Conservation (phyloP, 1,140 invertebrate genomes). For the Diuraphis noxia region DNA sequence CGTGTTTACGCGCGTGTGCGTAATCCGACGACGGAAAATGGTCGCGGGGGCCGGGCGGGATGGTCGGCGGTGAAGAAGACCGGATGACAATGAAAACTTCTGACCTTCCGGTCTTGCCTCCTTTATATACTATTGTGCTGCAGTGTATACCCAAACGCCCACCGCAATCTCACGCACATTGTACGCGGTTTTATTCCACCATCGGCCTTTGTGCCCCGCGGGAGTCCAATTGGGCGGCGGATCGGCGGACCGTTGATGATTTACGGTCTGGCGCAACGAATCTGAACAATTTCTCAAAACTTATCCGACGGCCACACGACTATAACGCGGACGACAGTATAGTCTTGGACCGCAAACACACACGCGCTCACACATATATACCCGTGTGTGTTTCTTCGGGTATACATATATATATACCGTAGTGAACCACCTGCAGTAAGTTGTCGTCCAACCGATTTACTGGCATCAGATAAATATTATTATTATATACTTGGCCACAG, state of each 20-base stretch:
- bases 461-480: neutral
- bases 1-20: neutral
- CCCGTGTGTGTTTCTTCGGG: neutral
- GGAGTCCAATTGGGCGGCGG: neutral
- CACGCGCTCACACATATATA: neutral
- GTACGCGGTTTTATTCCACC: neutral
- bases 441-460: neutral
- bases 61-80: neutral
- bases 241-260: constrained; percentile 1
- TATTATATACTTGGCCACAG: neutral
- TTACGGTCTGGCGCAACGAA: neutral
- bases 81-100: constrained; percentile 27
- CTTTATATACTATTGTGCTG: neutral
- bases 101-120: neutral
- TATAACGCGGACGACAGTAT: neutral
- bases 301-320: neutral
- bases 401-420: neutral
- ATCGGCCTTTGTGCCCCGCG: neutral
- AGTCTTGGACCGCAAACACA: neutral
- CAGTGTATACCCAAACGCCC: neutral
- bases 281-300: neutral
- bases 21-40: neutral
- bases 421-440: neutral
- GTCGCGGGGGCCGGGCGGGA: neutral
- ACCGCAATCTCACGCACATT: neutral